Base-by-base conservation (phyloP, 64 coral and sea anemone genomes). In the Orbicella faveolata region DNA sequence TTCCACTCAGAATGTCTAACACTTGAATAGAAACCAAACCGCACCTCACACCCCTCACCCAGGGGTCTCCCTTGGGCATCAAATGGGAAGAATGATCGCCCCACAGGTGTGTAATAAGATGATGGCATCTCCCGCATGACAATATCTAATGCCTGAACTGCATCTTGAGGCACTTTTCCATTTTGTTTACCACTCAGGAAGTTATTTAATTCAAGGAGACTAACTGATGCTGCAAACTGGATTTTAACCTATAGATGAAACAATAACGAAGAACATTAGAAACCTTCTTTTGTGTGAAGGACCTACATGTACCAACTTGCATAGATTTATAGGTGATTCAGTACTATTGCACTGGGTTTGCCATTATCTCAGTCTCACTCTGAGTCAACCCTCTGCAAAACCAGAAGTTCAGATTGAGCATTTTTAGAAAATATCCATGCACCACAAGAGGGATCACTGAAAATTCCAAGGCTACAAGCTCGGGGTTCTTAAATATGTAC, bases 1-100 rank as follows among this genome's bases (percentile, higher is more conserved):
- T 99, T 95, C 97, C 97, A 99, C 74, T 99, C 77, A 18, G 97
- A 99, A 30, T 81, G 97, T 21, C 94, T 76, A 6, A 99, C 77
- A 87, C 88, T 96, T 36, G 95, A 94, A 68, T 93, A 95, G 62
- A 93, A 99, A 19, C 97, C 97, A 93, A 86, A 93, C 77, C 86
- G 77, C 10, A 96, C 34, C 66, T 99, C 97, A 89, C 88, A 89
- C 13, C 97, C 97, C 34, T 89, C 97, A 12, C 97, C 97, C 10
- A 99, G 86, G 79, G 44, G 15, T 79, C 17, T 59, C 3, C 64
- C 36, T 51, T 30, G 48, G 9, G 77, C 81, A 39, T 91, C 74
- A 2, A 86, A 61, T 37, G 91, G 94, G 34, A 99, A 99, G 75
- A 96, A 93, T 13, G 90, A 89, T 23, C 91, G 89, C 1, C 97